Evolutionary conservation across 2,797 vertebrate species (phyloP).

Genomic region (Catharus ustulatus): DNA sequence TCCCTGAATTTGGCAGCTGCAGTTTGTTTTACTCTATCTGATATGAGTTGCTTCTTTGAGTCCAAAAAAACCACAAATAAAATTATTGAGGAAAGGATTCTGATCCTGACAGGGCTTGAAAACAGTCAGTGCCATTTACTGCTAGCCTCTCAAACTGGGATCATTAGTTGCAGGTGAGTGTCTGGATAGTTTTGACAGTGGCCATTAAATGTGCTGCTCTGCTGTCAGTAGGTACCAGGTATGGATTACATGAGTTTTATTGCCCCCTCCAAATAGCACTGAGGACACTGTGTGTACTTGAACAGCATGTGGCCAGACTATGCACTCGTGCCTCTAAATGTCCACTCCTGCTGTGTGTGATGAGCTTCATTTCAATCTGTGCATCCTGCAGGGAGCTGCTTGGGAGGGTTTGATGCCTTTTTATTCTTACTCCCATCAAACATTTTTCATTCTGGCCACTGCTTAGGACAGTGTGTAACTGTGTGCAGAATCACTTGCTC

Average conservation of each 20-base stretch:
- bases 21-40: not conserved
- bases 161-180: not conserved
- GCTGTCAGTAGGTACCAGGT: not conserved
- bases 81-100: not conserved
- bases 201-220: not conserved
- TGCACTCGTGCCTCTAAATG: not conserved
- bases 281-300: accelerated
- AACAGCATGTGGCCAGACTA: not conserved
- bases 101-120: not conserved
- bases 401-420: not conserved
- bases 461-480: not conserved
- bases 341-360: not conserved
- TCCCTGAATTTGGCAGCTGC: not conserved
- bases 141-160: not conserved
- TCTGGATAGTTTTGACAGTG: not conserved
- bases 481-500: not conserved
- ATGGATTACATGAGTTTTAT: not conserved
- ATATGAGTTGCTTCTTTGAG: not conserved
- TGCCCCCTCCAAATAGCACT: not conserved
- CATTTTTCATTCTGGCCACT: not conserved
- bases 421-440: not conserved
- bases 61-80: not conserved
- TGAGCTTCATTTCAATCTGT: not conserved
- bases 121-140: accelerated
- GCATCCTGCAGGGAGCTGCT: not conserved